These are phyloP conservation scores for Callionymus lyra DNA, from an alignment of 2,113 vertebrate species.

Conservation along the genomic window DNA sequence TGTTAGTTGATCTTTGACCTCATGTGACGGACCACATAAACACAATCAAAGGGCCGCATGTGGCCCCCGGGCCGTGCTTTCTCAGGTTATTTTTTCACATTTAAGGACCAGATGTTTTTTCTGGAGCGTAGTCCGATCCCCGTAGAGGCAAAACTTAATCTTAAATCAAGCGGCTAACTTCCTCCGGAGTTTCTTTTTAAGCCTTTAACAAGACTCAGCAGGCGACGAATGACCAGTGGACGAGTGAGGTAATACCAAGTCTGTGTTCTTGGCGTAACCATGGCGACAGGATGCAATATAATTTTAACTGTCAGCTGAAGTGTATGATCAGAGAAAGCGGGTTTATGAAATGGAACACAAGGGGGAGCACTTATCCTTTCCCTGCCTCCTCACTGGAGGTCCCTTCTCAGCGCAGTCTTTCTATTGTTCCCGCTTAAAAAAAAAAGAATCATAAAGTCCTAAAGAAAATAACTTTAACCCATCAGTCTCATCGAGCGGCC, in stretches of 20 bases:
- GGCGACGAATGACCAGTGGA: neutral
- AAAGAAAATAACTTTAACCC: conserved; percentile 34
- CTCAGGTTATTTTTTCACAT: too few relatives aligned
- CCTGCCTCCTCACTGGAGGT: conserved; percentile 28
- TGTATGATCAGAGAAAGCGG: neutral
- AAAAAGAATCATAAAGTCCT: conserved; percentile 50
- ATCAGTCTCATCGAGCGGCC: conserved; percentile 34
- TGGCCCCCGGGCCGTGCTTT: too few relatives aligned
- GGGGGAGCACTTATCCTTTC: conserved; percentile 73
- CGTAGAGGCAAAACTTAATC: too few relatives aligned
- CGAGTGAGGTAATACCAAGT: conserved; percentile 19
- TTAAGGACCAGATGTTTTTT: too few relatives aligned
- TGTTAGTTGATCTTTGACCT: too few relatives aligned
- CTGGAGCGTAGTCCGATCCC: too few relatives aligned
- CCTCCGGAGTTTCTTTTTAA: too few relatives aligned
- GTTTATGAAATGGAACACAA: conserved; percentile 56
- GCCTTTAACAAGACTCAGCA: too few relatives aligned
- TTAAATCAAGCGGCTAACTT: too few relatives aligned
- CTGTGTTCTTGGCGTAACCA: conserved; percentile 17
- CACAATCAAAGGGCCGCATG: too few relatives aligned
- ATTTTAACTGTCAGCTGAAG: conserved; percentile 14
- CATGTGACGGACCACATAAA: too few relatives aligned
- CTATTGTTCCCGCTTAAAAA: conserved; percentile 55
- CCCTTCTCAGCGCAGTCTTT: neutral
- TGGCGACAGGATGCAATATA: conserved; percentile 15